Conservation (phyloP, 2,113 vertebrate genomes). For the Perca schrenkii region DNA sequence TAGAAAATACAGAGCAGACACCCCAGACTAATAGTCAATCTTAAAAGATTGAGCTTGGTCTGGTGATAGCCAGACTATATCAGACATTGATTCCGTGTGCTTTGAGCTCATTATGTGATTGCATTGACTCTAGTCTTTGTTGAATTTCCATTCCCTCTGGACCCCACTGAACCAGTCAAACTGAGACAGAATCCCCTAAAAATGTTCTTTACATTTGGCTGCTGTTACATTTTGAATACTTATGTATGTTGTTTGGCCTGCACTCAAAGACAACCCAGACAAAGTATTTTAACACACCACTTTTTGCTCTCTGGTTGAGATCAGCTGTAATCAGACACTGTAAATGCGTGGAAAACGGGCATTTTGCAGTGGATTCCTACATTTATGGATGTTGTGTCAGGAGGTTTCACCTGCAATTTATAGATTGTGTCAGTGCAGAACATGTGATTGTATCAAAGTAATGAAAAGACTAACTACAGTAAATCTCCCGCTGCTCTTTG, state of each 20-base stretch:
- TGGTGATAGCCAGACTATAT: background rate
- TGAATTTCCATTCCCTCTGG: background rate
- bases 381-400: constrained; percentile 50
- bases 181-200: constrained; percentile 25
- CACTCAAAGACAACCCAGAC: constrained; percentile 32
- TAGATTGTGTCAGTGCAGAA: constrained; percentile 37
- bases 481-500: constrained; percentile 29
- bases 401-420: constrained; percentile 53
- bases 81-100: background rate
- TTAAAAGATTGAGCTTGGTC: no score
- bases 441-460: constrained; percentile 48
- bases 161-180: background rate
- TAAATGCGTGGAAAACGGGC: constrained; percentile 24
- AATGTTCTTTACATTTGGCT: constrained; percentile 26
- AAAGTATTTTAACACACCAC: constrained; percentile 52
- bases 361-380: constrained; percentile 56
- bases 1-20: no score
- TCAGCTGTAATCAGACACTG: constrained; percentile 40
- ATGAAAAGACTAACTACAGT: constrained; percentile 51
- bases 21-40: no score
- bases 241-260: constrained; percentile 35
- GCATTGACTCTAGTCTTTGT: background rate
- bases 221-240: background rate
- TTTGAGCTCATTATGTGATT: background rate
- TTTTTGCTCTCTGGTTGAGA: constrained; percentile 38